A percentile compares a stretch with the other conserved stretches of the same genome.
Conservation (phyloP, 2,113 vertebrate species). For the Campylorhamphus procurvoides region DNA sequence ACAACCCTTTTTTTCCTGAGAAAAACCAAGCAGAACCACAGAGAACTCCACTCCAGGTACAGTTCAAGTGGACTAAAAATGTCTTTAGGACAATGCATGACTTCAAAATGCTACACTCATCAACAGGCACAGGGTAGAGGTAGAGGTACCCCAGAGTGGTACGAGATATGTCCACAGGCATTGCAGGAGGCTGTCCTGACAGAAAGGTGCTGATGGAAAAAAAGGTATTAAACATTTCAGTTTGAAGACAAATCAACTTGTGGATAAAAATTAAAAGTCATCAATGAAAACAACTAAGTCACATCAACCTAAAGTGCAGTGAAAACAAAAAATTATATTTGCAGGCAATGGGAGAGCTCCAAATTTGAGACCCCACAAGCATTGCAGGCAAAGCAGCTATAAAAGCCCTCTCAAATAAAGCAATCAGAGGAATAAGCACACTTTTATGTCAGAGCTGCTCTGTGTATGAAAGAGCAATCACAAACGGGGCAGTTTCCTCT, state of each 20-base stretch:
- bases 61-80: neutral
- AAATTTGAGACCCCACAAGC: slow-evolving; percentile 4
- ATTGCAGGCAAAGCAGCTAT: neutral
- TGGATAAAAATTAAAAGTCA: neutral
- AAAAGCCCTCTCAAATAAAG: slow-evolving; percentile 3
- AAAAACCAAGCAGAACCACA: neutral
- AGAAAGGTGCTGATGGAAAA: neutral
- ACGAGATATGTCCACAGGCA: neutral
- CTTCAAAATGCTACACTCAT: neutral
- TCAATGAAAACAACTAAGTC: neutral
- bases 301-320: neutral
- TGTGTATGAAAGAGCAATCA: slow-evolving; percentile 24
- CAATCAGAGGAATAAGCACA: slow-evolving; percentile 15
- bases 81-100: neutral
- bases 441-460: slow-evolving; percentile 46
- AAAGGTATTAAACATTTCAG: neutral
- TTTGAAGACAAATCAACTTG: neutral
- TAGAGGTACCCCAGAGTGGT: neutral
- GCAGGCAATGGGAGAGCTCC: neutral
- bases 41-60: neutral
- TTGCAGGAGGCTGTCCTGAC: neutral
- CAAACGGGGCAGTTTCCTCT: slow-evolving; percentile 18
- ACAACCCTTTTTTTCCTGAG: neutral
- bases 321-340: neutral
- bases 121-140: neutral